phyloP scores from a whole-genome alignment of 2,113 vertebrate genomes.

The Rhodinocichla rosea region DNA sequence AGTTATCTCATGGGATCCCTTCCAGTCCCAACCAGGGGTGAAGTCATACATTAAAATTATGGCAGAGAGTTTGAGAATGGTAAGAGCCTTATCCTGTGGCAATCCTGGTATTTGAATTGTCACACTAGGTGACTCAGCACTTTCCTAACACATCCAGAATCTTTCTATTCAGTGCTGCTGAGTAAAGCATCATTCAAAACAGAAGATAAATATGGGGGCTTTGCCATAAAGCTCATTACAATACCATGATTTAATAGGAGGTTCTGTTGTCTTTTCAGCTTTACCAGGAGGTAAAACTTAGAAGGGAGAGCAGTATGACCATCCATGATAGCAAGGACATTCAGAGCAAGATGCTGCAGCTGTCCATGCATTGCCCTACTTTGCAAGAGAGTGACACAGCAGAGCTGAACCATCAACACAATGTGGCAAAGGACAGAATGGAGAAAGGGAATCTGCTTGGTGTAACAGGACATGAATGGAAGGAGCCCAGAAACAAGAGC shows the following conservation, averaged over 20 bases:
- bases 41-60: not conserved
- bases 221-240: not conserved
- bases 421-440: slow-evolving; percentile 51
- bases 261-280: slow-evolving; percentile 75
- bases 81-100: not conserved
- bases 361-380: slow-evolving; percentile 70
- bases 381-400: slow-evolving; percentile 65
- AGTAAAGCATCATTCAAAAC: not conserved
- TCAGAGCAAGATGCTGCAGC: slow-evolving; percentile 60
- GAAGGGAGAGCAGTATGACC: slow-evolving; percentile 74
- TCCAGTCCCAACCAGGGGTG: not conserved
- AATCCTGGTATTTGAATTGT: not conserved
- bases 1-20: not conserved
- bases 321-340: slow-evolving; percentile 58
- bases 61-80: not conserved
- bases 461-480: not conserved
- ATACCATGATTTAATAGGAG: not conserved
- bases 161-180: not conserved
- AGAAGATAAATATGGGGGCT: not conserved
- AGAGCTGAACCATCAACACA: slow-evolving; percentile 57
- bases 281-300: slow-evolving; percentile 89
- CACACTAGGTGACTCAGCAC: not conserved
- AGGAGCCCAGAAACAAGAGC: slow-evolving; percentile 28
- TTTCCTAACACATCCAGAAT: not conserved
- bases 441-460: slow-evolving; percentile 9